Evolutionary conservation across 2,888 invertebrate species (phyloP).

Genomic region (Stramonita haemastoma): DNA sequence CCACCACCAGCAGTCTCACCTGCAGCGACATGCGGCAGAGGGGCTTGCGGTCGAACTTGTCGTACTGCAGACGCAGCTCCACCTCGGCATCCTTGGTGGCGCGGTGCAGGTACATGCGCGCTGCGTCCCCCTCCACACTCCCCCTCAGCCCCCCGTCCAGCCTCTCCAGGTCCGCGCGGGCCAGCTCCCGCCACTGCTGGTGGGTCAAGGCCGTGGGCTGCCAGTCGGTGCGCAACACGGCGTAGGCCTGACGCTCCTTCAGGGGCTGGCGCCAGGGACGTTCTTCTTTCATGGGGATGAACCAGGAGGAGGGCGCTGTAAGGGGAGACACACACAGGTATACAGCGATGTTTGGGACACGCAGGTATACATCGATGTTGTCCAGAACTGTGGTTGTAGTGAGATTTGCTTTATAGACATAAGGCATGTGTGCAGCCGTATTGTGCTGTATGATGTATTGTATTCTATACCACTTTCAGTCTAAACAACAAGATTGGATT

Average conservation of each 20-base stretch:
- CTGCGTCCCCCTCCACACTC: slow-evolving; percentile 49
- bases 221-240: slow-evolving; percentile 50
- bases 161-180: slow-evolving; percentile 27
- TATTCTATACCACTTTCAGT: too few species aligned
- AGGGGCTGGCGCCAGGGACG: slow-evolving; percentile 66
- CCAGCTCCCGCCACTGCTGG: slow-evolving; percentile 34
- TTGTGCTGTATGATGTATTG: too few species aligned
- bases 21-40: slow-evolving; percentile 63
- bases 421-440: too few species aligned
- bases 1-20: slow-evolving; percentile 47
- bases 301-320: slow-evolving; percentile 56
- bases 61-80: slow-evolving; percentile 55
- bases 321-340: neutral
- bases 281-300: slow-evolving; percentile 63
- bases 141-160: slow-evolving; percentile 26
- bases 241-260: slow-evolving; percentile 65
- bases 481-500: too few species aligned
- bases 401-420: too few species aligned
- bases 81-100: slow-evolving; percentile 48
- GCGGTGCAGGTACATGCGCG: slow-evolving; percentile 61
- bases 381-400: too few species aligned
- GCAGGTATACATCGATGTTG: too few species aligned
- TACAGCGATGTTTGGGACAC: neutral
- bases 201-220: neutral
- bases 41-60: slow-evolving; percentile 54